Conservation (phyloP, 2,888 invertebrate genomes). For the Pasiphila rectangulata region DNA sequence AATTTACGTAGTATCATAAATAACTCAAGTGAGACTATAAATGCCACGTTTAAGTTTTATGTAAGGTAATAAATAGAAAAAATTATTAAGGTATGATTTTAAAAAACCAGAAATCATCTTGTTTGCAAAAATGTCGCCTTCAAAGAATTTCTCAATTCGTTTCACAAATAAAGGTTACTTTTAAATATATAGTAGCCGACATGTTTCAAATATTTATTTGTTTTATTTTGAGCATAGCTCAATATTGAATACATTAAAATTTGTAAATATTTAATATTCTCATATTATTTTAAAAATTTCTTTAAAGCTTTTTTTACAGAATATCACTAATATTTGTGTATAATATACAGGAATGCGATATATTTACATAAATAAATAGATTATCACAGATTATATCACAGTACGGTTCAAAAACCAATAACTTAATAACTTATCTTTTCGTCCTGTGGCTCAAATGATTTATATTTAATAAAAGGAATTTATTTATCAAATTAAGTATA, state of each 20-base stretch:
- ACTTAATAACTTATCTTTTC: not conserved
- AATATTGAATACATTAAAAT: no score
- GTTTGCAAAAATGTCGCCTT: not conserved
- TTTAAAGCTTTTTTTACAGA: not conserved
- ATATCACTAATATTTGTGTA: not conserved
- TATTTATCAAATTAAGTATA: no score
- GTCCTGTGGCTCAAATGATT: conserved; percentile 20
- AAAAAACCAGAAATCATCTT: not conserved
- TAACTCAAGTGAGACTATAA: no score
- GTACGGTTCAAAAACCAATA: not conserved
- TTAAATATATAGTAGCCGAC: no score
- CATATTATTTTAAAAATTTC: conserved; percentile 4
- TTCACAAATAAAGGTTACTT: not conserved
- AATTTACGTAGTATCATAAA: no score
- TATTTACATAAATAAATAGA: conserved; percentile 30
- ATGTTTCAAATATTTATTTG: no score
- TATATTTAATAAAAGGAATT: no score
- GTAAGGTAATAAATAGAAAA: not conserved
- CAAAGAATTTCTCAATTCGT: not conserved
- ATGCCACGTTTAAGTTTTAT: not conserved
- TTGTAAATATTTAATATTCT: not conserved
- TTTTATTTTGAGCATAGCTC: no score
- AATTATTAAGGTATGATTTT: not conserved
- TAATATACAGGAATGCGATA: conserved; percentile 12
- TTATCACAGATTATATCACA: conserved; percentile 28